phyloP scores from a whole-genome alignment of 2,113 vertebrate genomes.

The Todiramphus chloris region DNA sequence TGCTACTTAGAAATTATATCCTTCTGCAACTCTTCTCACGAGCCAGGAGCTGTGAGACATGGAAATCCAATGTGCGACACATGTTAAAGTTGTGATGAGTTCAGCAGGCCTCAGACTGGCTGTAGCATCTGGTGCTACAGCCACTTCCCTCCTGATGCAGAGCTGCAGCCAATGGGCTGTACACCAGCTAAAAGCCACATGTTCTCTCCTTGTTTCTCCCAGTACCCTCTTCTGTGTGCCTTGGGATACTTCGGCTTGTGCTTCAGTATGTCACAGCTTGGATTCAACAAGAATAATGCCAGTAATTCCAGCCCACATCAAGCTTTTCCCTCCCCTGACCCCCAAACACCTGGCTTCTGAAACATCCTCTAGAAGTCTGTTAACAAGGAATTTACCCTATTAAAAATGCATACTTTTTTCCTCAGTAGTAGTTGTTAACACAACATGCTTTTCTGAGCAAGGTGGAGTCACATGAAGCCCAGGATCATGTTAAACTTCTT shows the following conservation, averaged over 20 bases:
- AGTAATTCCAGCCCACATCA: not conserved
- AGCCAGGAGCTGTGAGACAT: not conserved
- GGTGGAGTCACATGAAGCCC: rapidly evolving
- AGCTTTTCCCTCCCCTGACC: not conserved
- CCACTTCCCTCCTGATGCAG: not conserved
- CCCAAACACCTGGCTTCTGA: not conserved
- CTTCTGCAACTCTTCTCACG: not conserved
- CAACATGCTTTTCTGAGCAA: not conserved
- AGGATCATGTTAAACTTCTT: not conserved
- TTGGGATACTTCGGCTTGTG: not conserved
- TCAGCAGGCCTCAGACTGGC: not conserved
- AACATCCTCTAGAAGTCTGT: not conserved
- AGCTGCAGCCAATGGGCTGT: not conserved
- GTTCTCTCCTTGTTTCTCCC: not conserved
- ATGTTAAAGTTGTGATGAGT: not conserved
- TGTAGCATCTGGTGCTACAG: not conserved
- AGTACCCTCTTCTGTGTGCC: not conserved
- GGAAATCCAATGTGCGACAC: rapidly evolving
- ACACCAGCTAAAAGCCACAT: not conserved
- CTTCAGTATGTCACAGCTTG: not conserved
- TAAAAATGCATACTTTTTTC: not conserved
- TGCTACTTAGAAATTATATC: not conserved
- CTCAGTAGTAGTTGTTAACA: not conserved
- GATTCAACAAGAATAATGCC: not conserved
- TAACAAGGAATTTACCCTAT: not conserved